Evolutionary conservation across 1,140 invertebrate genomes (phyloP).

Genomic region (Lepidurus arcticus): DNA sequence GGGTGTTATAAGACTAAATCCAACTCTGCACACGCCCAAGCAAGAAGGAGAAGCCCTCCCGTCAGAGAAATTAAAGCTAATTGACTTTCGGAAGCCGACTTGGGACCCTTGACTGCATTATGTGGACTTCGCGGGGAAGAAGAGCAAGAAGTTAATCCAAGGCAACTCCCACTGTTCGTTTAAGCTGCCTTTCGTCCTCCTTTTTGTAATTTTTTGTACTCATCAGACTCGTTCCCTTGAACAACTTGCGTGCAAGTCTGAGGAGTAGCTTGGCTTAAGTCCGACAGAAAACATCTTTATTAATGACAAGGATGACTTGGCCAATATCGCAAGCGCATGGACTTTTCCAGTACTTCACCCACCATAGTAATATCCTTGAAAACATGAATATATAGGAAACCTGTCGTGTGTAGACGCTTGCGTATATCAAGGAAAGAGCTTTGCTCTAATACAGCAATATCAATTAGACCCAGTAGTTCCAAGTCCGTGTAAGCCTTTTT

Average conservation of each 20-base stretch:
- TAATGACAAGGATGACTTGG: neutral
- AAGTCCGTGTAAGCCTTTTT: no score
- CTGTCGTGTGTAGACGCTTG: no score
- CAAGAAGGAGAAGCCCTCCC: conserved; percentile 9
- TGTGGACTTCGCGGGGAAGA: conserved; percentile 15
- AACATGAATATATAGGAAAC: no score
- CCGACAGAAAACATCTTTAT: neutral
- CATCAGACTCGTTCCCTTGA: conserved; percentile 6
- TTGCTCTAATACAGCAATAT: no score
- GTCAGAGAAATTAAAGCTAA: conserved; percentile 18
- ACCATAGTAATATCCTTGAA: neutral
- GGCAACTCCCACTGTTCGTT: neutral
- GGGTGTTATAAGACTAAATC: conserved; percentile 1
- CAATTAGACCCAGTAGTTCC: no score
- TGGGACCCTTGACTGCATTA: conserved; percentile 17
- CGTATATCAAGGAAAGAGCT: no score
- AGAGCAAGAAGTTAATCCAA: conserved; percentile 15
- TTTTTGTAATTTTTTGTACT: neutral
- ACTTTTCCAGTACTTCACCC: neutral
- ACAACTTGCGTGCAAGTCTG: neutral
- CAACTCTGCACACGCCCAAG: neutral
- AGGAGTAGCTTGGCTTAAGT: neutral
- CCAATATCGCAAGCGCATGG: no score
- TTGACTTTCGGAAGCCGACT: conserved; percentile 21
- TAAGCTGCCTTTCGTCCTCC: conserved; percentile 11